Conservation (phyloP, 2,888 invertebrate species). For the Cephus pulcher region DNA sequence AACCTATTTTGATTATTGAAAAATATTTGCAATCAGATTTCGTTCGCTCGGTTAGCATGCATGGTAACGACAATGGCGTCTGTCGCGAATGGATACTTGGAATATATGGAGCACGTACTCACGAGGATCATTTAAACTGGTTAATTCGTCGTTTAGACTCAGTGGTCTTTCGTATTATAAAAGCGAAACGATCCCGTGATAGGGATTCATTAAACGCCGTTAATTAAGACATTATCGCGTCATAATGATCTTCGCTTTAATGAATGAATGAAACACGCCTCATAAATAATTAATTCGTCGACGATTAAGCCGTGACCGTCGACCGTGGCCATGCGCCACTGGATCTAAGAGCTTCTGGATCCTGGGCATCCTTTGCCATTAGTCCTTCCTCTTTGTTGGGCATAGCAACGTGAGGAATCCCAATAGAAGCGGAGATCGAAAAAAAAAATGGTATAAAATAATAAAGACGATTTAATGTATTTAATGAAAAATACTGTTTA, state of each 20-base stretch:
- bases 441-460: background rate
- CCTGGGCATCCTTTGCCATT: background rate
- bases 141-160: conserved; percentile 59
- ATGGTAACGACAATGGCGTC: background rate
- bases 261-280: conserved; percentile 66
- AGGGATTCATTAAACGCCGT: conserved; percentile 64
- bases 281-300: conserved; percentile 65
- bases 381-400: background rate
- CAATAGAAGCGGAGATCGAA: background rate
- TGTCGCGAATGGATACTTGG: background rate
- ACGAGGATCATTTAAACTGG: conserved; percentile 56
- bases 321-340: conserved; percentile 45
- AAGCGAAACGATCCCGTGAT: conserved; percentile 56
- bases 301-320: conserved; percentile 56
- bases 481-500: background rate
- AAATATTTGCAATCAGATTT: background rate
- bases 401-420: background rate
- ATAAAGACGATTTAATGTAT: background rate
- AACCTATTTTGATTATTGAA: background rate
- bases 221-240: conserved; percentile 67
- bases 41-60: background rate
- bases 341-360: conserved; percentile 1
- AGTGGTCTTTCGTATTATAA: conserved; percentile 46
- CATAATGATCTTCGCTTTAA: conserved; percentile 66
- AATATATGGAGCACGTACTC: conserved; percentile 36